Percentiles rank a stretch among this genome's conserved stretches.
These are phyloP conservation scores for Lithophane semibrunnea DNA, from an alignment of 2,888 invertebrate genomes.

Conservation along the genomic window DNA sequence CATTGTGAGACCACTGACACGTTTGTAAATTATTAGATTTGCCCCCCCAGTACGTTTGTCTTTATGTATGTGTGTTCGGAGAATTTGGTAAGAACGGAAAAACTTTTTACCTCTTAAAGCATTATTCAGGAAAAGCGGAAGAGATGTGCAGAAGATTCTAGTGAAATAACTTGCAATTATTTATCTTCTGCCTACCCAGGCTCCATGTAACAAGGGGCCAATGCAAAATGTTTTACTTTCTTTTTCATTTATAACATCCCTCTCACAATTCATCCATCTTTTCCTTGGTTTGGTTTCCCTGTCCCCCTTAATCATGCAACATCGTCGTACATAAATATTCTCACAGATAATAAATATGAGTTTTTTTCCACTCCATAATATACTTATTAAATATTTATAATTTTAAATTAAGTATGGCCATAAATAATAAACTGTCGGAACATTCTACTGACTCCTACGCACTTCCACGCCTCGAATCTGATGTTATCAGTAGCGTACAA, in stretches of 20 bases:
- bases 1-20: too few species aligned
- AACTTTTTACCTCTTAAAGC: too few species aligned
- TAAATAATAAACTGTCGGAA: conserved; percentile 50
- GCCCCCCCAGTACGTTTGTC: too few species aligned
- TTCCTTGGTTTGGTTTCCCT: not conserved
- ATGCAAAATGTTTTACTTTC: not conserved
- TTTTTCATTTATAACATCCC: not conserved
- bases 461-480: conserved; percentile 42
- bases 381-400: conserved; percentile 29
- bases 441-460: conserved; percentile 44
- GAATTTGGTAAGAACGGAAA: not conserved
- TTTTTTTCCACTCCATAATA: conserved; percentile 20
- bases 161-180: too few species aligned
- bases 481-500: conserved; percentile 34
- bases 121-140: not conserved
- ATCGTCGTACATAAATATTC: not conserved
- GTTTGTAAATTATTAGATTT: too few species aligned
- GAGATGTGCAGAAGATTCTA: not conserved
- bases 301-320: not conserved
- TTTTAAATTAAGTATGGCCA: conserved; percentile 29
- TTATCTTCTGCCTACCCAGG: not conserved
- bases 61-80: not conserved
- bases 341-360: not conserved
- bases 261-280: not conserved
- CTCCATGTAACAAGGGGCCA: not conserved